A percentile compares a stretch with the other conserved stretches of the same genome.
phyloP scores from a whole-genome alignment of 2,113 vertebrate genomes.

The Glaucidium brasilianum region DNA sequence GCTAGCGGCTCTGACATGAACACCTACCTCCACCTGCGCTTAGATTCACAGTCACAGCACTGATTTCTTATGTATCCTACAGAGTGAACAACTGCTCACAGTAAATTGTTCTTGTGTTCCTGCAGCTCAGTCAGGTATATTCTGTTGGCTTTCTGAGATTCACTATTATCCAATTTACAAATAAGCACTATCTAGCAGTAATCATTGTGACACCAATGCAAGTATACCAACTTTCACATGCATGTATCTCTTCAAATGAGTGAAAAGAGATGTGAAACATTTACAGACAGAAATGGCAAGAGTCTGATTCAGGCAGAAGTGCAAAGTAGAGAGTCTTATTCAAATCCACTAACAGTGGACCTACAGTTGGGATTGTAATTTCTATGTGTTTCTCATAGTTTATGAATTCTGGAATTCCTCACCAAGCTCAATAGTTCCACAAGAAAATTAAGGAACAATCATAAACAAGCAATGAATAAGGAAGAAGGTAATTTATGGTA shows the following conservation, averaged over 20 bases:
- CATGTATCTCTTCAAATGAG: background rate
- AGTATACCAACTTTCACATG: background rate
- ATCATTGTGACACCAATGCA: background rate
- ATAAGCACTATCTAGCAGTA: background rate
- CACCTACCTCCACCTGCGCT: background rate
- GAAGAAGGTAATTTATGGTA: background rate
- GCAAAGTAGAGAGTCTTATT: background rate
- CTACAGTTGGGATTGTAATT: background rate
- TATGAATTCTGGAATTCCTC: background rate
- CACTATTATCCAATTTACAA: background rate
- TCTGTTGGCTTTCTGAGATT: background rate
- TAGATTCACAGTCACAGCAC: background rate
- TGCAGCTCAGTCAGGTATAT: background rate
- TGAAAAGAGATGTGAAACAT: background rate
- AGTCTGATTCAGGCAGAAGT: background rate
- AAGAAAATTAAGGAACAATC: background rate
- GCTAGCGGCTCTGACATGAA: background rate
- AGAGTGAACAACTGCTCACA: background rate
- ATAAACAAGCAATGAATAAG: background rate
- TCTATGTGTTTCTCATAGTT: background rate
- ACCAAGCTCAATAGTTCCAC: background rate
- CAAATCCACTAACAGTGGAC: background rate
- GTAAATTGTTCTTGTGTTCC: background rate
- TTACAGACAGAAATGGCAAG: background rate
- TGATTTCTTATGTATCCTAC: background rate